phyloP scores from a whole-genome alignment of 1,140 invertebrate species.

The Dendroctonus ponderosae region DNA sequence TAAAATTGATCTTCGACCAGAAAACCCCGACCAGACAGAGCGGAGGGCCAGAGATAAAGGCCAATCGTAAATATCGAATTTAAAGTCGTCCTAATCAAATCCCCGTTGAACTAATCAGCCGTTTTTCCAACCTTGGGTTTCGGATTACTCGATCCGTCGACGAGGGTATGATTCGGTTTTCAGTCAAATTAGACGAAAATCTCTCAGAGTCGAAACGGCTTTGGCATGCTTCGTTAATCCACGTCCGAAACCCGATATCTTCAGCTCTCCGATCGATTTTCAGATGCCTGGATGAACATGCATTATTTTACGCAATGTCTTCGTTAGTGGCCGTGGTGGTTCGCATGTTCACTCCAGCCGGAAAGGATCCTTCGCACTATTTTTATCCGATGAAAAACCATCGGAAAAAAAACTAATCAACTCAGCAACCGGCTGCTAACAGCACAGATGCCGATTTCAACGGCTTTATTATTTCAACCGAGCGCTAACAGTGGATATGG shows the following conservation, averaged over 20 bases:
- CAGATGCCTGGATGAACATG: background rate
- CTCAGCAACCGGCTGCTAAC: slow-evolving; percentile 1
- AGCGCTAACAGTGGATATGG: slow-evolving; percentile 25
- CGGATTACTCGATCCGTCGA: slow-evolving; percentile 24
- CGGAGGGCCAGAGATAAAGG: background rate
- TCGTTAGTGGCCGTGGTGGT: too few species aligned
- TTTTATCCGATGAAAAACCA: too few species aligned
- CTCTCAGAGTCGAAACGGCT: slow-evolving; percentile 30
- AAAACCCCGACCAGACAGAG: too few species aligned
- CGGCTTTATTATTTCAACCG: slow-evolving; percentile 33
- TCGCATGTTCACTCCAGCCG: too few species aligned
- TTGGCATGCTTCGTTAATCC: slow-evolving; percentile 35
- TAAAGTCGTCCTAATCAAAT: slow-evolving; percentile 25
- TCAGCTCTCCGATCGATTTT: slow-evolving; percentile 22
- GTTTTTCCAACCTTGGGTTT: slow-evolving; percentile 19
- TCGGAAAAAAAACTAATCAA: background rate
- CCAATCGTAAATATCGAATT: slow-evolving; percentile 20
- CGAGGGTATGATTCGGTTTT: slow-evolving; percentile 33
- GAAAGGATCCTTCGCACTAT: too few species aligned
- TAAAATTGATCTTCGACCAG: background rate
- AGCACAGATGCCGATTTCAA: slow-evolving; percentile 14
- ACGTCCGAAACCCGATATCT: slow-evolving; percentile 22
- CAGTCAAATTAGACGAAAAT: slow-evolving; percentile 36
- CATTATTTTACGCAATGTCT: too few species aligned
- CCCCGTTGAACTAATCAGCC: slow-evolving; percentile 26